phyloP scores from a whole-genome alignment of 2,113 vertebrate genomes.

The Sinocyclocheilus maitianheensis region DNA sequence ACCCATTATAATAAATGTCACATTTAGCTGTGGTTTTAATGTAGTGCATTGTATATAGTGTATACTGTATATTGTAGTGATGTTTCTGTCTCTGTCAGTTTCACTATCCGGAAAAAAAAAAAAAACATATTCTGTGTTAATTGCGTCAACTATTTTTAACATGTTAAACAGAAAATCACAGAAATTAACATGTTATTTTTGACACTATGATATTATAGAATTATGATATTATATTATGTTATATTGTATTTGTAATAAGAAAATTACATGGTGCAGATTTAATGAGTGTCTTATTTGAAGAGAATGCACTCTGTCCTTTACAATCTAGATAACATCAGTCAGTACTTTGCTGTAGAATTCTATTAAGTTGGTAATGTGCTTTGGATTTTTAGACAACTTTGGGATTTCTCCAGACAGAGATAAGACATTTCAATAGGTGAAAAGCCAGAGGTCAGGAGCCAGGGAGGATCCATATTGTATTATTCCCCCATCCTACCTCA shows the following conservation, averaged over 20 bases:
- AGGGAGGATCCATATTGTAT: slow-evolving; percentile 22
- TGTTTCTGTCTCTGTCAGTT: no score
- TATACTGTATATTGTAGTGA: no score
- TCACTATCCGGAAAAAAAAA: no score
- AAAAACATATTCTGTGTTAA: no score
- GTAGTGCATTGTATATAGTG: no score
- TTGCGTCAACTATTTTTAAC: no score
- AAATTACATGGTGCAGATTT: background rate
- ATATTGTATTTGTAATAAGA: background rate
- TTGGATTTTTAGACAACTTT: background rate
- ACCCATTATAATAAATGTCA: no score
- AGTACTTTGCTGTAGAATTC: background rate
- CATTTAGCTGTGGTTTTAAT: no score
- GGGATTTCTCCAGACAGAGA: background rate
- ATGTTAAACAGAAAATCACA: no score
- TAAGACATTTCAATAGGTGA: slow-evolving; percentile 34
- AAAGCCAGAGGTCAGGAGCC: slow-evolving; percentile 27
- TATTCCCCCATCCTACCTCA: background rate
- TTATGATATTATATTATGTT: background rate
- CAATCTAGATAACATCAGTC: background rate
- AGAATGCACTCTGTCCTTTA: background rate
- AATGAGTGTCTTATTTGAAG: background rate
- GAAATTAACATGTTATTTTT: no score
- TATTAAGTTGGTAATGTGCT: background rate
- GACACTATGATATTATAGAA: background rate